Evolutionary conservation across 2,797 vertebrate genomes (phyloP).

Genomic region (Girardinus metallicus): DNA sequence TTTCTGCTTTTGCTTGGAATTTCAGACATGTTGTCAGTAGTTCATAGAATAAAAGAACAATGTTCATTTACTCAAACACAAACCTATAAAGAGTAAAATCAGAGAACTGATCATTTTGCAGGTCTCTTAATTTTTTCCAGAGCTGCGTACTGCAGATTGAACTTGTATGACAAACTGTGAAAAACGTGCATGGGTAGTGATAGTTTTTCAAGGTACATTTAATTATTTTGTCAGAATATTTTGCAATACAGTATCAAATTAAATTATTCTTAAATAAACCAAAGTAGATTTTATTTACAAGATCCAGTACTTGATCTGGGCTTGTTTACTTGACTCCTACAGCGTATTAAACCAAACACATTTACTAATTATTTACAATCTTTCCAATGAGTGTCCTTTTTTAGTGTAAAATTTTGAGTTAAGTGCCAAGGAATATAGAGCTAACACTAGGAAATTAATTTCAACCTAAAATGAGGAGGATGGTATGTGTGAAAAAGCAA

Average conservation of each 20-base stretch:
- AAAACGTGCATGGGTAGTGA: background rate
- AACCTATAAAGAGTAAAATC: too few species aligned
- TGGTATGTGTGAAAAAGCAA: slow-evolving; percentile 11
- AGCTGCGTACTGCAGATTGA: background rate
- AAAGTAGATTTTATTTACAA: background rate
- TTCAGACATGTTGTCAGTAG: too few species aligned
- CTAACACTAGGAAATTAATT: background rate
- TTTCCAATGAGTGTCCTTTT: background rate
- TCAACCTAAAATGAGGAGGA: slow-evolving; percentile 5
- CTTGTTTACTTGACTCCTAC: background rate
- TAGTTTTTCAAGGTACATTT: background rate
- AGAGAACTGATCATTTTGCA: too few species aligned
- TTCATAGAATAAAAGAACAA: too few species aligned
- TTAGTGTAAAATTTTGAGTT: background rate
- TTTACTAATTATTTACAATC: background rate
- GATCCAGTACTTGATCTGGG: background rate
- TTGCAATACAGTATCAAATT: background rate
- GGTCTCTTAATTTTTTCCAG: too few species aligned
- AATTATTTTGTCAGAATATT: background rate
- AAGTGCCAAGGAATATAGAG: background rate
- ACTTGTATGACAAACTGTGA: background rate
- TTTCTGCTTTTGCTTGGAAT: too few species aligned
- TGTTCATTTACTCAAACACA: too few species aligned
- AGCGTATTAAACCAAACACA: background rate
- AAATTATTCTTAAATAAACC: background rate